Evolutionary conservation across 1,140 invertebrate species (phyloP), one percentile per base, ranked within the genome.

Genomic region (Meloidogyne hapla): DNA sequence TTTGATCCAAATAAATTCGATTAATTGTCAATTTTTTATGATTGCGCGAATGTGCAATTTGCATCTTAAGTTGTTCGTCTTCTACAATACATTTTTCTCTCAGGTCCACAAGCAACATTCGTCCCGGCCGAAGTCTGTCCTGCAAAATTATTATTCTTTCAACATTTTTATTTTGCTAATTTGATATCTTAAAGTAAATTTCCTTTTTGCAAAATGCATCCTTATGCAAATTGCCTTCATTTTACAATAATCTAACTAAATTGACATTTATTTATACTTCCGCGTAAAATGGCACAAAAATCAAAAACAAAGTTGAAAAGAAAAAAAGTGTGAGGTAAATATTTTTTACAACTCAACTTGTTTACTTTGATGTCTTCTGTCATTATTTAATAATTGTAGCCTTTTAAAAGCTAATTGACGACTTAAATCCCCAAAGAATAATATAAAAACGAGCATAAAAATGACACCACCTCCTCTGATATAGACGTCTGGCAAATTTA

Each of bases 31-130:
- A 97, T 70, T 92, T 89, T 4, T 92, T 92, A 86, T 97, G 93
- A 15, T 95, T 94, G 68, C 95, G 90, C 79, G 92, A 92, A 79
- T 90, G 90, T 13, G 95, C 92, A 81, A 99, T 96, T 48, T 92
- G 87, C 75, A 92, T 87, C 89, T 99, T 99, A 23, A 99, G 88
- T 83, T 95, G 93, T 72, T 97, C 93, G 88, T 99, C 96, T 86
- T 93, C 92, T 80, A 95, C 96, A 79, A 98, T 93, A 76, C 91
- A 90, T 88, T 96, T 93, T 83, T 93, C 91, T 81, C 92, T 89
- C 0, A 96, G 98, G 88, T 99, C 96, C 75, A 99, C 94, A 75
- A 99, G 89, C 84, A 99, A 90, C 95, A 99, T 98, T 80, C 95
- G 91, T 2, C 96, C 96, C 2, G 96, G 96, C 88, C 97, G 95